Evolutionary conservation across 2,888 invertebrate genomes (phyloP).

Genomic region (Hololepta plana): DNA sequence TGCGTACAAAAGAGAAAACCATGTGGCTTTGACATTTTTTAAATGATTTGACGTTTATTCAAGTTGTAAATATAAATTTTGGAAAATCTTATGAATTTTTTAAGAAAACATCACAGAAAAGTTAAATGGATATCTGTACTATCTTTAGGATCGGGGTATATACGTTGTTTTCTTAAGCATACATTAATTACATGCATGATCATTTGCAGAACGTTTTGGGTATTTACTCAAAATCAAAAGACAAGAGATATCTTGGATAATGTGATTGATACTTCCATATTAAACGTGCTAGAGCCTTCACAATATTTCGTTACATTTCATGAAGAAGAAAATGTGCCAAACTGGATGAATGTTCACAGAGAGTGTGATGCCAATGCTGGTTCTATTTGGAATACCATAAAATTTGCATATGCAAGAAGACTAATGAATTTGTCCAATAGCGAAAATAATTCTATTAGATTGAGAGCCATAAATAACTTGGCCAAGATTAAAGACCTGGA

Average conservation of each 20-base stretch:
- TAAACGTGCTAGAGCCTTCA: constrained; percentile 18
- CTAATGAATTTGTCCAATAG: constrained; percentile 45
- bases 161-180: no score
- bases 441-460: constrained; percentile 40
- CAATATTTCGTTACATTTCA: constrained; percentile 7
- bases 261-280: constrained; percentile 21
- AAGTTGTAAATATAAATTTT: no score
- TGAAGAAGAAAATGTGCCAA: constrained; percentile 7
- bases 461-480: constrained; percentile 44
- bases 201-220: constrained; percentile 13
- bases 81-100: no score
- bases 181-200: no score
- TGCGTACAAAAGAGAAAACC: no score
- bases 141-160: no score
- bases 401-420: constrained; percentile 35
- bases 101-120: no score
- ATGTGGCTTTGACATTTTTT: no score
- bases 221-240: constrained; percentile 19
- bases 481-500: constrained; percentile 43
- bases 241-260: constrained; percentile 19
- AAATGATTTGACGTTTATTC: no score
- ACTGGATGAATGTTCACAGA: constrained; percentile 7
- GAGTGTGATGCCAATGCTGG: constrained; percentile 9
- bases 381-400: constrained; percentile 16
- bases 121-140: no score